Evolutionary conservation across 2,888 invertebrate species (phyloP).

Genomic region (Scaptomyza caliginosa): DNA sequence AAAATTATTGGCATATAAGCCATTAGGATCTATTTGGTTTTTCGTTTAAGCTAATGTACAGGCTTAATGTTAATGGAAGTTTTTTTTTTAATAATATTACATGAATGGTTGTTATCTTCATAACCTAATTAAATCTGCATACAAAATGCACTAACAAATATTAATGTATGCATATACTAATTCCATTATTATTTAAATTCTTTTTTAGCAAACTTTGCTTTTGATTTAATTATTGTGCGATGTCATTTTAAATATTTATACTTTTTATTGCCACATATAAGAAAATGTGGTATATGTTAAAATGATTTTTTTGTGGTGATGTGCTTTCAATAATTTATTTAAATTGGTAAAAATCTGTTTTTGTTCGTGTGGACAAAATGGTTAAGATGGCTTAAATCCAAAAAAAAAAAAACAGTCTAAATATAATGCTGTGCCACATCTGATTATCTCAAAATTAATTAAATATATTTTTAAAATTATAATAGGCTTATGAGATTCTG

Average conservation of each 20-base stretch:
- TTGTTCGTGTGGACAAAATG: not conserved
- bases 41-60: not conserved
- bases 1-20: not conserved
- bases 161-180: conserved; percentile 53
- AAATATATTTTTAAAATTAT: conserved; percentile 4
- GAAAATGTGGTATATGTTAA: conserved; percentile 2
- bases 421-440: not conserved
- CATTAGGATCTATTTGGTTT: not conserved
- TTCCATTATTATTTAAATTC: conserved; percentile 34
- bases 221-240: conserved; percentile 27
- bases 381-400: not conserved
- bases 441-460: conserved; percentile 16
- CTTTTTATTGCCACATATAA: conserved; percentile 39
- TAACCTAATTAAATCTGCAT: conserved; percentile 47
- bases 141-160: conserved; percentile 28
- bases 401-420: not conserved
- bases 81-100: conserved; percentile 22
- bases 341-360: conserved; percentile 28
- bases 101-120: conserved; percentile 14
- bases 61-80: conserved; percentile 24
- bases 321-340: conserved; percentile 17
- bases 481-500: conserved; percentile 22
- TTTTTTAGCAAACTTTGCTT: conserved; percentile 11
- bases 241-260: conserved; percentile 56
- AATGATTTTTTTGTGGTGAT: conserved; percentile 16